Base-by-base conservation (phyloP, 2,113 vertebrate genomes). In the Heterotis niloticus region DNA sequence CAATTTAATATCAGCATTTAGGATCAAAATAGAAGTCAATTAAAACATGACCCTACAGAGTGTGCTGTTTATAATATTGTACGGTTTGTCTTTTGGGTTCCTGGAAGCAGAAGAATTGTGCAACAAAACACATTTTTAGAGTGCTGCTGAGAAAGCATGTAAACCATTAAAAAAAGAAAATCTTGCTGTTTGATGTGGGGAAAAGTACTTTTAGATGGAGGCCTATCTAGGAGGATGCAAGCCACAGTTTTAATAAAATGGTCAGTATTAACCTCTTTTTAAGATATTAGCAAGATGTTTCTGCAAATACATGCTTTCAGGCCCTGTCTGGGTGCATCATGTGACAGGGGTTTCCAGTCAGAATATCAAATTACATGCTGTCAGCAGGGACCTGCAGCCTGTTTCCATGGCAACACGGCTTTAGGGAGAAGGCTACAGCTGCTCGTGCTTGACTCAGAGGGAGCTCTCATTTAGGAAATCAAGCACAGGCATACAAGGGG, bases 361-460 rank as follows among this genome's bases (percentile, higher is more conserved):
- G 26, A 74, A 74, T 56, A 59, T 57, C 51, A 74, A 57, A 57
- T 74, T 74, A 74, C 54, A 52, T 54, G 54, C 71, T 57, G 71
- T 74, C 71, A 57, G 71, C 74, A 75, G 56, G 34, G 57, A 23
- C 9, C 60, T 24, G 59, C 57, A 62, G 59, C 28, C 1, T 54
- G 87, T 93, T 78, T 64, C 86, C 88, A 84, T 90, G 85, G 85
- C 83, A 91, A 92, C 91, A 81, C 78, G 51, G 84, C 83, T 79
- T 75, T n/a, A 34, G 20, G 16, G 67, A 77, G 75, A 70, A 72
- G 66, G 80, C 85, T 78, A 23, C 85, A 90, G 84, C 84, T 85
- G 82, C 66, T 84, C 85, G 72, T 85, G 82, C 84, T 85, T 77
- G 83, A 77, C 28, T 68, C 29, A 57, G 29, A 66, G 73, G 7